A percentile compares a stretch with the other conserved stretches of the same genome.
Conservation (phyloP, 2,113 vertebrate species). For the Danionella cerebrum region DNA sequence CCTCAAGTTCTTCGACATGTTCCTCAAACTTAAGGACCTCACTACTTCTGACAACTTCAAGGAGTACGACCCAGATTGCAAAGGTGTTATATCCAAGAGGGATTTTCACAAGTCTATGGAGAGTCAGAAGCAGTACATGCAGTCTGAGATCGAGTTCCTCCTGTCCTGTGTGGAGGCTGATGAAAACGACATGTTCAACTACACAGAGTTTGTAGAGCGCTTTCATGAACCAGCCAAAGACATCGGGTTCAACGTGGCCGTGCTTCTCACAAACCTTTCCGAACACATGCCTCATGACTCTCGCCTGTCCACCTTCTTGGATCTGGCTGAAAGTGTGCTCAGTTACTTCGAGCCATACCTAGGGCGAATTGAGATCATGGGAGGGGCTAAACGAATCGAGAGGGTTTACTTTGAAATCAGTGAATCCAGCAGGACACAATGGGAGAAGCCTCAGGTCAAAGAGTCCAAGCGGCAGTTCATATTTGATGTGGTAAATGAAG, state of each 20-base stretch:
- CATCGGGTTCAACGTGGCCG: constrained; percentile 94
- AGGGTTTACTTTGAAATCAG: constrained; percentile 97
- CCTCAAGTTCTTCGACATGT: constrained; percentile 98
- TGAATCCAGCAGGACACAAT: constrained; percentile 90
- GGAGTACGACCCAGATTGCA: constrained; percentile 86
- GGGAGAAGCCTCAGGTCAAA: constrained; percentile 98
- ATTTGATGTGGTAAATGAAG: constrained; percentile 96
- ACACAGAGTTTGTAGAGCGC: constrained; percentile 87
- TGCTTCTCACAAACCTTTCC: constrained; percentile 88
- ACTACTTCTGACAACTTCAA: constrained; percentile 91
- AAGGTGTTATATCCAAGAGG: constrained; percentile 93
- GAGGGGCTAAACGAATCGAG: constrained; percentile 92
- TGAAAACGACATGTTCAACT: constrained; percentile 96
- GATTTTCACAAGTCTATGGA: constrained; percentile 99
- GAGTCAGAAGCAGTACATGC: constrained; percentile 89
- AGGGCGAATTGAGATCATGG: constrained; percentile 96
- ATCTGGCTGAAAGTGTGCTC: constrained; percentile 86
- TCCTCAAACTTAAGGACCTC: constrained; percentile 95
- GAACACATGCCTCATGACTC: constrained; percentile 97
- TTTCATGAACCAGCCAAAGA: constrained; percentile 97
- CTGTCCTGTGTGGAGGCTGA: constrained; percentile 89
- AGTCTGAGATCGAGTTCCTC: constrained; percentile 90
- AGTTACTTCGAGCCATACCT: constrained; percentile 94
- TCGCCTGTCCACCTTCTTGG: constrained; percentile 78
- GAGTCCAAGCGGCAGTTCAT: constrained; percentile 97